Evolutionary conservation across 2,113 vertebrate species (phyloP), one percentile per base, ranked within the genome.

Genomic region (Ramphastos sulfuratus): DNA sequence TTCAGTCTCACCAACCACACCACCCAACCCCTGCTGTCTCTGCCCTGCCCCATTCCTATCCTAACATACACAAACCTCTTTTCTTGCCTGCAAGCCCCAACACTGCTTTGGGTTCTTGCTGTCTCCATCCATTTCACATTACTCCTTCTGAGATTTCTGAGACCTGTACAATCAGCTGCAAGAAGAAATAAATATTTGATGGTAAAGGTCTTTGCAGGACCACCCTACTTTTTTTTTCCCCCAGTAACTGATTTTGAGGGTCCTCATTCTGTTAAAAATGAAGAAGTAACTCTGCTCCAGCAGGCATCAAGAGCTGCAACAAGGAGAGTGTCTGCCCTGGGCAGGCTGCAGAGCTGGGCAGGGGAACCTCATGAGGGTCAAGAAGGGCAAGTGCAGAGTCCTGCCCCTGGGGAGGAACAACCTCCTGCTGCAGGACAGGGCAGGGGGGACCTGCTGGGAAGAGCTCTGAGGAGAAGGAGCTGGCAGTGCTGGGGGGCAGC

Each of bases 211-310:
- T 87, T 76, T 52, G 50, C 85, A 82, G 64, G 77, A 69, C 70
- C 82, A 87, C 66, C 66, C 59, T 90, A 70, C n/a, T n/a, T n/a
- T n/a, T n/a, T n/a, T n/a, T n/a, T 33, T 8, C 33, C 28, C 31
- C 28, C 24, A 30, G 30, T 80, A 80, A 46, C 17, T 82, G 73
- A 42, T 89, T 20, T 14, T 42, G 63, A 86, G 30, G 15, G 7
- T 84, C 69, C 67, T 89, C 16, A 56, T 28, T 92, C 64, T 90
- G 66, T 59, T 92, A 24, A 92, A 89, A 92, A 72, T 72, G 44
- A 84, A 24, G 14, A 42, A 79, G 70, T 60, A 72, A 48, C 37
- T 59, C 28, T 55, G 8, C 21, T 83, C 73, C 4, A 15, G 64
- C 67, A 88, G 71, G 67, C 7, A 1, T 67, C 18, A n/a, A 2